phyloP scores from a whole-genome alignment of 37 sponge, comb jelly and placozoan species.

The Haliclona indistincta region DNA sequence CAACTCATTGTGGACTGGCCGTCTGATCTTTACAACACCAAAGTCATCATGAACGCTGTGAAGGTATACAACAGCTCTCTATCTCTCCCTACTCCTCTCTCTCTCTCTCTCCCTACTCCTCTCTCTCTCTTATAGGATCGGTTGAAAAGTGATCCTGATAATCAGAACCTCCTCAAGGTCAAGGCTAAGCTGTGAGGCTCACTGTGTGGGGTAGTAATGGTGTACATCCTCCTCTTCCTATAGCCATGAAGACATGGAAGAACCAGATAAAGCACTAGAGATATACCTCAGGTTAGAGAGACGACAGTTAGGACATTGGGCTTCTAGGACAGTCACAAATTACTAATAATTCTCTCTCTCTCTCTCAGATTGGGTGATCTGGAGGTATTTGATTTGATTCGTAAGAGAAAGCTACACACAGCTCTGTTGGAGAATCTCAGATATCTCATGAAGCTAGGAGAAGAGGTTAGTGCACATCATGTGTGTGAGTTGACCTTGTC shows the following conservation, averaged over 20 bases:
- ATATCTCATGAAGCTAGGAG: slow-evolving; percentile 65
- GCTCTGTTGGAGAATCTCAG: slow-evolving; percentile 75
- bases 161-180: slow-evolving; percentile 60
- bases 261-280: slow-evolving; percentile 84
- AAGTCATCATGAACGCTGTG: slow-evolving; percentile 74
- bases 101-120: neutral
- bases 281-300: slow-evolving; percentile 74
- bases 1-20: slow-evolving; percentile 77
- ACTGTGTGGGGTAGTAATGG: neutral
- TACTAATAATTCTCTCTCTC: neutral
- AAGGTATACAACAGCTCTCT: slow-evolving; percentile 25
- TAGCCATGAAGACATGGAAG: slow-evolving; percentile 68
- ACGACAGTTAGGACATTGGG: neutral
- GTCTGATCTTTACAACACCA: slow-evolving; percentile 54
- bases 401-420: slow-evolving; percentile 68
- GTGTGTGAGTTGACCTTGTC: too few relatives aligned
- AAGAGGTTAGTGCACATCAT: slow-evolving; percentile 27
- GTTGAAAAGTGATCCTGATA: slow-evolving; percentile 5
- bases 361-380: slow-evolving; percentile 58
- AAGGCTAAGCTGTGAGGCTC: slow-evolving; percentile 65
- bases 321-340: too few relatives aligned
- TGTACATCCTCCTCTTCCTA: neutral
- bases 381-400: slow-evolving; percentile 91
- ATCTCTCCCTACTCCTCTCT: neutral
- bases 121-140: slow-evolving; percentile 28